phyloP scores from a whole-genome alignment of 2,113 vertebrate species.

The Chamaetylas fuelleborni region DNA sequence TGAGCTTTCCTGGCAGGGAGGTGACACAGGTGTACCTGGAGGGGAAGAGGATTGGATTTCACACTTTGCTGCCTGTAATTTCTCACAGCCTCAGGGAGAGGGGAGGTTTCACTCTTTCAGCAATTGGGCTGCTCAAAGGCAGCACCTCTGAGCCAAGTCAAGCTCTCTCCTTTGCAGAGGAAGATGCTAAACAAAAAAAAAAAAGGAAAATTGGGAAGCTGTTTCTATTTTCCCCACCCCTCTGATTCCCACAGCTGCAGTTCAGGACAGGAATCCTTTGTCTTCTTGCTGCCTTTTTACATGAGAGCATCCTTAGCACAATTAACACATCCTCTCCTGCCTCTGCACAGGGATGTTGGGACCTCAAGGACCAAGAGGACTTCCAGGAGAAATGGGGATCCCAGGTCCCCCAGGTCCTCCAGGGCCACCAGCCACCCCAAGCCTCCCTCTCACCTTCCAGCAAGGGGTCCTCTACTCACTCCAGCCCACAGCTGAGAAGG shows the following conservation, averaged over 20 bases:
- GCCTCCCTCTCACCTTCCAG: slow-evolving; percentile 53
- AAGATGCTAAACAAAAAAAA: neutral
- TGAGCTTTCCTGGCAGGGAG: neutral
- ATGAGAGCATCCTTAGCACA: neutral
- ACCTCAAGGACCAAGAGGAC: slow-evolving; percentile 79
- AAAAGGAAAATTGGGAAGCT: neutral
- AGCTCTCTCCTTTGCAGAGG: neutral
- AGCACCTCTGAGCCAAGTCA: neutral
- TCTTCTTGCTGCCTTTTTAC: neutral
- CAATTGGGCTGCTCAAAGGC: neutral
- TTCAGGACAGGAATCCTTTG: neutral
- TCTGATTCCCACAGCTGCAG: neutral
- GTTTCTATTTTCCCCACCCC: neutral
- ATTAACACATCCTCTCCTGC: neutral
- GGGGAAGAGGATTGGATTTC: neutral
- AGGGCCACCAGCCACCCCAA: slow-evolving; percentile 76
- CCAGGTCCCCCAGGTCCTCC: slow-evolving; percentile 84
- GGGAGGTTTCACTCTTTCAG: neutral
- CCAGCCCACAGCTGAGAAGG: slow-evolving; percentile 71
- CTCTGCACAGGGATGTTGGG: slow-evolving; percentile 74
- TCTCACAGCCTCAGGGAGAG: neutral
- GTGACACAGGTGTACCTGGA: neutral
- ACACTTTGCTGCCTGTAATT: neutral
- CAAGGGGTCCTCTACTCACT: slow-evolving; percentile 85
- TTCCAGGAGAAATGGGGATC: slow-evolving; percentile 80